Percentiles rank a stretch among this genome's conserved stretches.
Evolutionary conservation across 2,797 vertebrate genomes (phyloP).

Genomic region (Pipistrellus nathusii): DNA sequence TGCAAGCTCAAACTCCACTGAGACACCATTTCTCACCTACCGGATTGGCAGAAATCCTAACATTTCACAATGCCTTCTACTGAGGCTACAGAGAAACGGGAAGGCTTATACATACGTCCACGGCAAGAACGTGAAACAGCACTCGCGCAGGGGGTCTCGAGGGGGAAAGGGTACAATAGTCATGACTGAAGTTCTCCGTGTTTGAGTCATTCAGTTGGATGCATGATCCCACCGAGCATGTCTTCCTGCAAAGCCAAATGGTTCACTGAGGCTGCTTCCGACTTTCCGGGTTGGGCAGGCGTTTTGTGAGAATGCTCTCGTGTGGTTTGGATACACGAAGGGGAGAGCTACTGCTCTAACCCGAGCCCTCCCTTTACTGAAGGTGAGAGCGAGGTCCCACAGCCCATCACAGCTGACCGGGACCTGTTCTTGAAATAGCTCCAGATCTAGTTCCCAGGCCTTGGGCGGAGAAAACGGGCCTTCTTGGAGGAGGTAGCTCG

Average conservation of each 20-base stretch:
- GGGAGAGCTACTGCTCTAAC: background rate
- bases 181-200: background rate
- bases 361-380: background rate
- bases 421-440: background rate
- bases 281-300: slow-evolving; percentile 28
- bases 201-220: slow-evolving; percentile 15
- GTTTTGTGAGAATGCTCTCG: slow-evolving; percentile 21
- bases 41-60: slow-evolving; percentile 18
- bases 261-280: background rate
- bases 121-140: slow-evolving; percentile 2
- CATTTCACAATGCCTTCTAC: background rate
- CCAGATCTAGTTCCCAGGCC: background rate
- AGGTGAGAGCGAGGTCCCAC: background rate
- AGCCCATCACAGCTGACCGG: slow-evolving; percentile 9
- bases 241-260: slow-evolving; percentile 43
- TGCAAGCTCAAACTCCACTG: background rate
- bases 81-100: background rate
- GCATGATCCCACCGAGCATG: background rate
- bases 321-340: background rate
- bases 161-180: slow-evolving; percentile 45
- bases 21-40: slow-evolving; percentile 47
- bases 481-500: background rate
- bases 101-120: background rate
- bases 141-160: background rate
- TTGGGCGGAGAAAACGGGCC: slow-evolving; percentile 4